Percentiles rank a stretch among this genome's conserved stretches.
Evolutionary conservation across 2,113 vertebrate genomes (phyloP).

Genomic region (Propithecus coquereli): DNA sequence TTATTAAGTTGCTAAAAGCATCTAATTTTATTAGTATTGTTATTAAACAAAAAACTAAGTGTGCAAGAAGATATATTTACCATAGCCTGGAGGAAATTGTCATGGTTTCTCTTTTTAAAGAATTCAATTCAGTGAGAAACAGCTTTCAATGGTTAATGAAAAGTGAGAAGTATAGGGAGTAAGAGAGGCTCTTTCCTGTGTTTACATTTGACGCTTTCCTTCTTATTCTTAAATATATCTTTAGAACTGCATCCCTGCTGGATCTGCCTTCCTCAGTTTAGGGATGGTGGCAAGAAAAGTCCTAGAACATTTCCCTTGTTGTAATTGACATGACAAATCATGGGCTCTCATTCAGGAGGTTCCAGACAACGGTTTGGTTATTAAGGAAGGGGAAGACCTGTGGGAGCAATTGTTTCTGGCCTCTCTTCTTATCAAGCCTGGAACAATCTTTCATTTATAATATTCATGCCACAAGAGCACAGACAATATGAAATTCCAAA

Average conservation of each 20-base stretch:
- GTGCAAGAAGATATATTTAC: background rate
- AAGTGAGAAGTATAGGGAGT: background rate
- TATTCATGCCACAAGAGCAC: constrained; percentile 11
- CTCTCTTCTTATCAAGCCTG: constrained; percentile 32
- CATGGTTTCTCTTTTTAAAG: background rate
- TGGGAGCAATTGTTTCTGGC: constrained; percentile 45
- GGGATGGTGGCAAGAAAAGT: background rate
- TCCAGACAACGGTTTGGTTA: constrained; percentile 21
- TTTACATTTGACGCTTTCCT: background rate
- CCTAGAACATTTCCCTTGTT: background rate
- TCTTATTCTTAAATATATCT: background rate
- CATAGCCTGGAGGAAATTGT: background rate
- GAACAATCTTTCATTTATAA: constrained; percentile 45
- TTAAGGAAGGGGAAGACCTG: background rate
- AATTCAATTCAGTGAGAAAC: background rate
- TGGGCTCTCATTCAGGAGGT: background rate
- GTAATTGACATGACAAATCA: constrained; percentile 1
- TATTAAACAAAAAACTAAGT: constrained; percentile 14
- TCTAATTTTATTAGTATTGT: background rate
- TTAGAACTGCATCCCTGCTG: background rate
- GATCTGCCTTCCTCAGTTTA: background rate
- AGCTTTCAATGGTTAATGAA: background rate
- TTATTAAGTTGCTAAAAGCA: background rate
- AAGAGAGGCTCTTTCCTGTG: background rate
- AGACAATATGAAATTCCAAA: constrained; percentile 53